These are phyloP conservation scores for Andrena camellia DNA, from an alignment of 2,888 invertebrate species.

Conservation along the genomic window DNA sequence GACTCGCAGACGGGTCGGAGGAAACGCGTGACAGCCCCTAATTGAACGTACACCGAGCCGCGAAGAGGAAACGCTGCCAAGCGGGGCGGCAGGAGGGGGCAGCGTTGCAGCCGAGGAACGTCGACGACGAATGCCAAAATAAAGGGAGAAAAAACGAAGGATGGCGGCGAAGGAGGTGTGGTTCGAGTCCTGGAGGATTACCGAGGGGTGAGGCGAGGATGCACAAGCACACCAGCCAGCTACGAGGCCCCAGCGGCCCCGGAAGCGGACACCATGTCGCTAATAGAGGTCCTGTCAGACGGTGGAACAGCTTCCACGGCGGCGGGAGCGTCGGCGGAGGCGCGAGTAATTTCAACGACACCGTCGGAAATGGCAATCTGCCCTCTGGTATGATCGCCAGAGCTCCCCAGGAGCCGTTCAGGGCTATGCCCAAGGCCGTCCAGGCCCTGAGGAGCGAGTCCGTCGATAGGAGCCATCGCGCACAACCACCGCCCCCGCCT, in stretches of 20 bases:
- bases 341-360: slow-evolving; percentile 70
- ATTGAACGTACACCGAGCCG: slow-evolving; percentile 3
- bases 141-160: slow-evolving; percentile 23
- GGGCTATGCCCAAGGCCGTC: slow-evolving; percentile 82
- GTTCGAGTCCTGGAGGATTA: slow-evolving; percentile 60
- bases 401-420: slow-evolving; percentile 76
- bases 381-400: slow-evolving; percentile 62
- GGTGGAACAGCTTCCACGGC: slow-evolving; percentile 86
- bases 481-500: slow-evolving; percentile 82
- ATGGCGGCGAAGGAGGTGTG: slow-evolving; percentile 61
- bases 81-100: no score
- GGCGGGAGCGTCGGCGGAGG: slow-evolving; percentile 73
- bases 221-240: slow-evolving; percentile 84
- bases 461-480: slow-evolving; percentile 81
- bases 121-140: slow-evolving; percentile 24
- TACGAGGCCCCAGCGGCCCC: slow-evolving; percentile 75
- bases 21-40: slow-evolving; percentile 7
- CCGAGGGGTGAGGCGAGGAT: slow-evolving; percentile 72
- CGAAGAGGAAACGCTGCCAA: not conserved
- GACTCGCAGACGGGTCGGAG: not conserved
- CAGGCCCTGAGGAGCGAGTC: slow-evolving; percentile 83
- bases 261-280: slow-evolving; percentile 66
- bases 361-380: slow-evolving; percentile 66
- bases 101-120: slow-evolving; percentile 12
- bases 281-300: slow-evolving; percentile 84